phyloP scores from a whole-genome alignment of 2,113 vertebrate species.

The Cichladusa arquata region DNA sequence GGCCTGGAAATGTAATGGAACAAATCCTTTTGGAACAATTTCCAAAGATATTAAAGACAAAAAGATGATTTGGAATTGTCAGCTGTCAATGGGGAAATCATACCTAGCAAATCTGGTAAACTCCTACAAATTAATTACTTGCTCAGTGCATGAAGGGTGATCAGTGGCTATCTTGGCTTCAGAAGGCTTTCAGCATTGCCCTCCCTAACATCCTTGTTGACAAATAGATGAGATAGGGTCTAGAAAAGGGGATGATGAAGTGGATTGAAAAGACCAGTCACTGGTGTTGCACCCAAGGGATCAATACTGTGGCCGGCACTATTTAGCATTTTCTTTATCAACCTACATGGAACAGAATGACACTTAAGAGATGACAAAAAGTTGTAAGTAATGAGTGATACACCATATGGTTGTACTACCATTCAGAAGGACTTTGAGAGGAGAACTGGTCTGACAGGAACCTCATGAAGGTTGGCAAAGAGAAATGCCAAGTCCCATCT shows the following conservation, averaged over 20 bases:
- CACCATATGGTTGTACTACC: background rate
- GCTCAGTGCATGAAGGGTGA: background rate
- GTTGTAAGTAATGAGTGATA: background rate
- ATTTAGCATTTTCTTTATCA: background rate
- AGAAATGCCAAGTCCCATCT: background rate
- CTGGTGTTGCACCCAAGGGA: background rate
- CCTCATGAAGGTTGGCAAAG: background rate
- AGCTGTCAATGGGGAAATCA: background rate
- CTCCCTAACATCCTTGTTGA: background rate
- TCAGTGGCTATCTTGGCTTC: background rate
- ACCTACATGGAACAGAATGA: background rate
- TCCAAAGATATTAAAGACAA: background rate
- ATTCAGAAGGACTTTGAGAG: background rate
- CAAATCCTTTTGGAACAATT: background rate
- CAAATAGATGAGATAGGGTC: background rate
- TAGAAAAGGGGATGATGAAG: background rate
- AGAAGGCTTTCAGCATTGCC: background rate
- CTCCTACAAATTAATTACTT: background rate
- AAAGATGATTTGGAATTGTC: background rate
- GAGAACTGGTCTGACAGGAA: background rate
- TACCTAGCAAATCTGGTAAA: background rate
- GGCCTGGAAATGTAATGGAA: background rate
- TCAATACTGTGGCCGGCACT: background rate
- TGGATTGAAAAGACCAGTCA: background rate
- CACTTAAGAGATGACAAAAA: background rate